phyloP scores from a whole-genome alignment of 2,113 vertebrate species.

The Calidris pygmaea region DNA sequence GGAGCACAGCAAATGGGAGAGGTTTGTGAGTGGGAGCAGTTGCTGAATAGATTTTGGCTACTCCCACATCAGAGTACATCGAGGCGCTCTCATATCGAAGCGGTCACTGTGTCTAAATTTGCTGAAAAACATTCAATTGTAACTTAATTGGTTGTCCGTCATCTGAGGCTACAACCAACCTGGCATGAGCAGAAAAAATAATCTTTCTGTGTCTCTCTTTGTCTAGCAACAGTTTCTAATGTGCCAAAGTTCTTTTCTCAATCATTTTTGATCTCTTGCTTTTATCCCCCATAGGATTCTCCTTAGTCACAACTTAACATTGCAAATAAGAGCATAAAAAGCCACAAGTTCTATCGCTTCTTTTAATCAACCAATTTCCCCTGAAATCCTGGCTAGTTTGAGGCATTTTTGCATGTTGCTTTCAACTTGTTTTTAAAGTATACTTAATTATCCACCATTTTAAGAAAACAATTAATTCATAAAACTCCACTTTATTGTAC shows the following conservation, averaged over 20 bases:
- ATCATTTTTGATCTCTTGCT: not conserved
- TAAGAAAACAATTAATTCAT: not conserved
- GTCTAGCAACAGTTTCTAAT: not conserved
- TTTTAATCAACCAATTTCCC: not conserved
- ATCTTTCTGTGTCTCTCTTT: not conserved
- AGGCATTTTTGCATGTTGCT: not conserved
- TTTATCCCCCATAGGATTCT: not conserved
- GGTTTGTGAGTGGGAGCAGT: not conserved
- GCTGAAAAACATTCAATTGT: not conserved
- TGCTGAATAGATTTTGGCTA: not conserved
- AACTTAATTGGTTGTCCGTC: not conserved
- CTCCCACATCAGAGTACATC: not conserved
- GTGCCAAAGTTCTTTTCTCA: not conserved
- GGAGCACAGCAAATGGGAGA: not conserved
- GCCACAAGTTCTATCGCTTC: not conserved
- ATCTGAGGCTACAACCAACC: not conserved
- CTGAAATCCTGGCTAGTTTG: not conserved
- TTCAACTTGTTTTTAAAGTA: not conserved
- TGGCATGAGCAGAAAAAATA: not conserved
- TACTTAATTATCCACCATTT: not conserved
- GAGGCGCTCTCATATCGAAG: not conserved
- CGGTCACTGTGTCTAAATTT: not conserved
- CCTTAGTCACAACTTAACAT: not conserved
- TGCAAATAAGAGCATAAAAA: constrained; percentile 7
- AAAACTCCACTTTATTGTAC: not conserved